Evolutionary conservation across 2,797 vertebrate species (phyloP), one percentile per base, ranked within the genome.

Genomic region (Ciconia nigra): DNA sequence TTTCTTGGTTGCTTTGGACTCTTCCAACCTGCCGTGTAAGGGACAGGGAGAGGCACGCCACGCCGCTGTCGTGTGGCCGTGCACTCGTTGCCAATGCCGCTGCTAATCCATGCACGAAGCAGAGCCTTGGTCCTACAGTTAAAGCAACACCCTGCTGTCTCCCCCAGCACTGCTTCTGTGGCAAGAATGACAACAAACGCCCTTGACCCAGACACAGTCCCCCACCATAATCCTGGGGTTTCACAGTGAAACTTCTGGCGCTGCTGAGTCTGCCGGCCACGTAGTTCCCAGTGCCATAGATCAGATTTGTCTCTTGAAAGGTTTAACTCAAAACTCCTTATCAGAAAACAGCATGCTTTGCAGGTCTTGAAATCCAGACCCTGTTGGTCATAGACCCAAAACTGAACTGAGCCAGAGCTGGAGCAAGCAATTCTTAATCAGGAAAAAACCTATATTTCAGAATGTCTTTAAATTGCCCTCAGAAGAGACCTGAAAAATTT

Each of bases 21-120:
- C 33, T 55, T 78, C 22, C 66, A 33, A 10, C 21, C 14, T 46
- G 33, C 28, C 0, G 0, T 16, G 17, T 5, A 0, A 0, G 29
- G 54, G 28, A n/a, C 10, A 14, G 31, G 25, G 33, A 65, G 35
- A 73, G 44, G 62, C 2, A 10, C 1, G 0, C 15, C 0, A 1
- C 5, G 24, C n/a, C 46, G 39, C 54, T 37, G n/a, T 20, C 0
- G 0, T 4, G 0, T n/a, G 63, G 59, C 29, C 2, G 0, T 28
- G 33, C 31, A n/a, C 3, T 2, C 1, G 0, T n/a, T 70, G 33
- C 37, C 37, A 21, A 8, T 9, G 80, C 37, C 0, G 2, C 66
- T 51, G 39, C 61, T 86, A 42, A 89, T 20, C 80, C 22, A 20
- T 5, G 19, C 29, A 29, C 1, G 1, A 44, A 37, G 42, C 47